phyloP scores from a whole-genome alignment of 2,113 vertebrate species.

The Actenoides hombroni region DNA sequence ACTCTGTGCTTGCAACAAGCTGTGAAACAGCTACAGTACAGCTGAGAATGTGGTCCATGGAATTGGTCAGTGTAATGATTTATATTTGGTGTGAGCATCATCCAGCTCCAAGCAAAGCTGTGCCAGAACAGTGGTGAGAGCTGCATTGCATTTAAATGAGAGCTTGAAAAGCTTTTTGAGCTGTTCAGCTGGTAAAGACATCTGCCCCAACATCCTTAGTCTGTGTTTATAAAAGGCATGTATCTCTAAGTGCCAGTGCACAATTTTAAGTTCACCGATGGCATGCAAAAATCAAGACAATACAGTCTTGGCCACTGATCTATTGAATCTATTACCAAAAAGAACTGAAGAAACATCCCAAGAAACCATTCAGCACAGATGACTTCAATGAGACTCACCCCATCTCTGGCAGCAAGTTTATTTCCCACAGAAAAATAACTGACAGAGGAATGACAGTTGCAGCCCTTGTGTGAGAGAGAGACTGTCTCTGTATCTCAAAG shows the following conservation, averaged over 20 bases:
- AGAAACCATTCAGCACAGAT: background rate
- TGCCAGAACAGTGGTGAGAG: background rate
- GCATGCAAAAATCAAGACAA: constrained; percentile 1
- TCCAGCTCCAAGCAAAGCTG: background rate
- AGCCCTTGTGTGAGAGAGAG: background rate
- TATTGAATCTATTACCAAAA: background rate
- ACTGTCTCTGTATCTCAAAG: background rate
- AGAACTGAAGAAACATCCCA: background rate
- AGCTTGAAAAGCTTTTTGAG: constrained; percentile 2
- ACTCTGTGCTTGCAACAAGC: background rate
- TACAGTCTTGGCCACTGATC: constrained; percentile 3
- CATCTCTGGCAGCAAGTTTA: constrained; percentile 32
- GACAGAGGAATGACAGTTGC: constrained; percentile 4
- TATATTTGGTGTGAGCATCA: background rate
- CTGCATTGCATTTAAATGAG: background rate
- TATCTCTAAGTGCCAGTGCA: background rate
- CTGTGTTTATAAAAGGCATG: background rate
- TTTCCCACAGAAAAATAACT: constrained; percentile 44
- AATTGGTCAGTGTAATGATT: background rate
- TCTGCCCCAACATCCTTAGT: background rate
- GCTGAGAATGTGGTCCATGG: background rate
- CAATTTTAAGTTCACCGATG: background rate
- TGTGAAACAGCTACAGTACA: background rate
- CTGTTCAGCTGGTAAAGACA: background rate
- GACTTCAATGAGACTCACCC: background rate